Percentiles rank a stretch among this genome's conserved stretches.
Conservation (phyloP, 2,888 invertebrate genomes). For the Amphipyra tragopoginis region DNA sequence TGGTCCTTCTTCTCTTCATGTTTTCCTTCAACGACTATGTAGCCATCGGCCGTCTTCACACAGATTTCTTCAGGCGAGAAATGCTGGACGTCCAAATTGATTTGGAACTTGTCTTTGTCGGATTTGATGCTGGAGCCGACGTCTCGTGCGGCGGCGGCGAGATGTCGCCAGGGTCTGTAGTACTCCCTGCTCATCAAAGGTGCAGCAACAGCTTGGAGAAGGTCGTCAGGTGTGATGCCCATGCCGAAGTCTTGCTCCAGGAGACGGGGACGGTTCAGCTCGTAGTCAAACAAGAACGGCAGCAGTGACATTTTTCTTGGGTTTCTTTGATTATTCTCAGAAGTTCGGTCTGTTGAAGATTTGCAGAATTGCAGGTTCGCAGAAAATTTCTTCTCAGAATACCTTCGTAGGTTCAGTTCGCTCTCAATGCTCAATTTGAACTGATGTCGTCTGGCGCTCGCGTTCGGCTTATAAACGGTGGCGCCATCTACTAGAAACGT, state of each 20-base stretch:
- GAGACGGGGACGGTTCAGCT: slow-evolving; percentile 73
- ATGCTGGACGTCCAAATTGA: slow-evolving; percentile 93
- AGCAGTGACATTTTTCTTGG: slow-evolving; percentile 83
- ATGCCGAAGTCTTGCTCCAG: slow-evolving; percentile 89
- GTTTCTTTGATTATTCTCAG: slow-evolving; percentile 22
- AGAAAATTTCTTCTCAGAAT: slow-evolving; percentile 30
- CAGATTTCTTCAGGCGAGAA: slow-evolving; percentile 93
- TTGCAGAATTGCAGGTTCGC: slow-evolving; percentile 22
- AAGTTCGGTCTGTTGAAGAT: slow-evolving; percentile 6
- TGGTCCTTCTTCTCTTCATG: slow-evolving; percentile 94
- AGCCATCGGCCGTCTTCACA: slow-evolving; percentile 93
- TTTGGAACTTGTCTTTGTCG: slow-evolving; percentile 86
- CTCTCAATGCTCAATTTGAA: too few species aligned
- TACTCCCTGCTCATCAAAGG: slow-evolving; percentile 75
- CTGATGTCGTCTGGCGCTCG: slow-evolving; percentile 66
- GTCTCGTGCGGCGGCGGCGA: slow-evolving; percentile 85
- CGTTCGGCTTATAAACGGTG: slow-evolving; percentile 66
- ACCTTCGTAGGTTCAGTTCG: slow-evolving; percentile 51
- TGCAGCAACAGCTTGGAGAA: slow-evolving; percentile 71
- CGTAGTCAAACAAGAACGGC: slow-evolving; percentile 82
- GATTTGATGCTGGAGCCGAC: slow-evolving; percentile 88
- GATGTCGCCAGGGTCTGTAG: slow-evolving; percentile 83
- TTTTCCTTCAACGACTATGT: slow-evolving; percentile 93
- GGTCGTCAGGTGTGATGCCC: slow-evolving; percentile 85
- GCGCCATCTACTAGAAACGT: slow-evolving; percentile 70